phyloP scores from a whole-genome alignment of 1,140 invertebrate genomes.

The Drosophila repleta region DNA sequence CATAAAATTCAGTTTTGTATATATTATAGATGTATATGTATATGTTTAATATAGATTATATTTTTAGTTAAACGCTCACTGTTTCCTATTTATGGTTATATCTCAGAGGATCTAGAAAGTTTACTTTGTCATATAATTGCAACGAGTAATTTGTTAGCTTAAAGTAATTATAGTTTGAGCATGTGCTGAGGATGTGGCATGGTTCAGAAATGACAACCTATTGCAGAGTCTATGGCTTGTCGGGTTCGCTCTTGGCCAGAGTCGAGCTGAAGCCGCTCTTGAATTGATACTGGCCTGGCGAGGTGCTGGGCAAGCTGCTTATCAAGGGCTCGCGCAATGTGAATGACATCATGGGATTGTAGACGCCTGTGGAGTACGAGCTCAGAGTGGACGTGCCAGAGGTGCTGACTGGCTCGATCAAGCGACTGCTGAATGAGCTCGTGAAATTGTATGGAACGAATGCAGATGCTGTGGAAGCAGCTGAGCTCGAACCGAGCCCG shows the following conservation, averaged over 20 bases:
- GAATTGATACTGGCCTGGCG: constrained; percentile 55
- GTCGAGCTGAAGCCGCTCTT: constrained; percentile 46
- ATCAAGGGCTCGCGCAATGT: constrained; percentile 58
- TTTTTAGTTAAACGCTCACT: constrained; percentile 4
- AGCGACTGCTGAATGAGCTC: constrained; percentile 49
- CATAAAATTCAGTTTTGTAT: constrained; percentile 50
- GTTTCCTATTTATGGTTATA: not conserved
- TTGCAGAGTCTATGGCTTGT: constrained; percentile 47
- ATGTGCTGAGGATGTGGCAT: constrained; percentile 23
- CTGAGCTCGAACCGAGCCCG: constrained; percentile 9
- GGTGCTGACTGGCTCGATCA: constrained; percentile 39
- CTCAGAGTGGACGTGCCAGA: constrained; percentile 26
- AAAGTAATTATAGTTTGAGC: constrained; percentile 45
- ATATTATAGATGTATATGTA: constrained; percentile 19
- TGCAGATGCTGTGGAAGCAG: constrained; percentile 30
- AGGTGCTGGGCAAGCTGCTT: constrained; percentile 10
- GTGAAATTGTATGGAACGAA: constrained; percentile 61
- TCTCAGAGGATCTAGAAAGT: constrained; percentile 45
- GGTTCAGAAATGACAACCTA: constrained; percentile 19
- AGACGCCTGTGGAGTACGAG: constrained; percentile 64
- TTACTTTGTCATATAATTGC: constrained; percentile 5
- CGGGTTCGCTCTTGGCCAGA: constrained; percentile 38
- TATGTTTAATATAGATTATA: constrained; percentile 7
- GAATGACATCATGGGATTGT: constrained; percentile 76
- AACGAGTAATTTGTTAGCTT: constrained; percentile 16